A percentile compares a stretch with the other conserved stretches of the same genome.
phyloP scores from a whole-genome alignment of 2,113 vertebrate species.

The Anas platyrhynchos region DNA sequence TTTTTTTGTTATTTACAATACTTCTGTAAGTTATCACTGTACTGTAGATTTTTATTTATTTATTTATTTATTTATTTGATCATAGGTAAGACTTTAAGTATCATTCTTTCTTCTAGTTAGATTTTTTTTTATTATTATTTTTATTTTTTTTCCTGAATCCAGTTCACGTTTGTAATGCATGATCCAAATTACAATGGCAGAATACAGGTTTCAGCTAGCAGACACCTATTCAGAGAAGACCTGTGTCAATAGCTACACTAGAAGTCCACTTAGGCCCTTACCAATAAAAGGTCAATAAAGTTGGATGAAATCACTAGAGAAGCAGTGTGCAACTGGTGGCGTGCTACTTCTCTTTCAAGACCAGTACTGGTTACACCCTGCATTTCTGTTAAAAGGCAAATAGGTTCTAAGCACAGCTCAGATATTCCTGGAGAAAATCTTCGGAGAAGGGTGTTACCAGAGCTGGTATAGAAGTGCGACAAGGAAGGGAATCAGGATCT shows the following conservation, averaged over 20 bases:
- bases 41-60: neutral
- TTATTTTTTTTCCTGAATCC: neutral
- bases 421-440: neutral
- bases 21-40: neutral
- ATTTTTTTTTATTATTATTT: neutral
- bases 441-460: rapidly evolving
- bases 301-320: neutral
- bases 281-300: rapidly evolving
- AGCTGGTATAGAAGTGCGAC: neutral
- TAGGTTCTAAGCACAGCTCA: neutral
- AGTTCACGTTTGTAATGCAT: neutral
- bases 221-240: neutral
- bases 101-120: neutral
- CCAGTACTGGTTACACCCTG: neutral
- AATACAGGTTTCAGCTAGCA: neutral
- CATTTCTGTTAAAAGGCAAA: neutral
- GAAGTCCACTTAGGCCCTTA: neutral
- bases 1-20: neutral
- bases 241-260: neutral
- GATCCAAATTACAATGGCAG: neutral
- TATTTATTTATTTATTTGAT: neutral
- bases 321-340: neutral
- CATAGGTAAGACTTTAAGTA: neutral
- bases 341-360: neutral
- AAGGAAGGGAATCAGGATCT: neutral